Base-by-base conservation (phyloP, 2,113 vertebrate genomes). In the Lutjanus erythropterus region DNA sequence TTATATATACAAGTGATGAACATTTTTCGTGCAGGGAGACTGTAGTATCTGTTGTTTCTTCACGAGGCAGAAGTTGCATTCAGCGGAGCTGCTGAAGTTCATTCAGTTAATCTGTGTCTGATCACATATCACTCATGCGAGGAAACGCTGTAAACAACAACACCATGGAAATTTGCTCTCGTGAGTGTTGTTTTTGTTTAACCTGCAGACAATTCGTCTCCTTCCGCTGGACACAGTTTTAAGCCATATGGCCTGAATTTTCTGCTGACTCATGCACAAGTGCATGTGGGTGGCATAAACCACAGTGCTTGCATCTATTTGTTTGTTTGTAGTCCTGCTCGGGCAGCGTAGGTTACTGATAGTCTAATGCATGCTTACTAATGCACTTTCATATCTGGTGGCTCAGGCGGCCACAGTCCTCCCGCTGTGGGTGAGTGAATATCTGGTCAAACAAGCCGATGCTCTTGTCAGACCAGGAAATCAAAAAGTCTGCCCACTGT, bases 261-360 rank as follows among this genome's bases (percentile, higher is more conserved):
- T 93, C 65, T 91, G 93, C 93, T 91, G 90, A 90, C 84, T 94
- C 91, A 94, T 85, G 76, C 23, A 69, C 75, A 73, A 83, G 72
- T 81, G 78, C 56, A 84, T 84, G 89, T 88, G 87, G 89, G 89
- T 72, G 85, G 85, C 74, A 61, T 31, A 74, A 83, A 84, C 66
- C 71, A 76, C 61, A 47, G 72, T 58, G 77, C 78, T 87, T 87
- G 67, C 61, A 76, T 83, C 55, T 60, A 80, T 88, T 84, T 83
- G 77, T 89, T 88, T 92, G 59, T 84, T 88, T 88, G 88, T 77
- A 68, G 81, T 84, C 56, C 61, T n/a, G 41, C 59, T 80, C 70
- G n/a, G n/a, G n/a, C n/a, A 77, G 76, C 33, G 68, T 80, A 80
- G 86, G 74, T 80, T 84, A 85, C 67, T 62, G 56, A 85, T 82